Evolutionary conservation across 2,888 invertebrate genomes (phyloP).

Genomic region (Lissonota sp.): DNA sequence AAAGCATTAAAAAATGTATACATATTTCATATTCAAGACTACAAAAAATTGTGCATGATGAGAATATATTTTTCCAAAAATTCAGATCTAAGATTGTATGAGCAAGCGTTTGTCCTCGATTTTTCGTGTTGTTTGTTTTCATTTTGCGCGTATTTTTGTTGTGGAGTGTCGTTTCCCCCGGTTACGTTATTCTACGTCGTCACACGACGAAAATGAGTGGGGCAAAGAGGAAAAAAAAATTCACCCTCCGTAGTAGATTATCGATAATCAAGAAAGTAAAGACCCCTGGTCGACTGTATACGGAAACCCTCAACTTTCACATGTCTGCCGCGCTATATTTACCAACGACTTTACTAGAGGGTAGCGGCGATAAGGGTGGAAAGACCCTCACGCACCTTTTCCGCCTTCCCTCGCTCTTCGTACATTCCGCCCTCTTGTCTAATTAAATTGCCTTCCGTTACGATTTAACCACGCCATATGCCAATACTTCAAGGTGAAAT

Average conservation of each 20-base stretch:
- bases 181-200: constrained; percentile 24
- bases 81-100: too few species aligned
- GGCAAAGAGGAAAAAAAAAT: not conserved
- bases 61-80: too few species aligned
- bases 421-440: constrained; percentile 3
- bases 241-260: constrained; percentile 22
- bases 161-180: constrained; percentile 7
- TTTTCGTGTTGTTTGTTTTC: not conserved
- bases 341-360: not conserved
- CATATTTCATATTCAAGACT: too few species aligned
- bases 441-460: constrained; percentile 54
- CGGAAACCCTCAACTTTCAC: constrained; percentile 12
- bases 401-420: not conserved
- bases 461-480: constrained; percentile 32
- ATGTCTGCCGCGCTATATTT: constrained; percentile 7
- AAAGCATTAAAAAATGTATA: too few species aligned
- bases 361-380: constrained; percentile 18
- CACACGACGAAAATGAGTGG: constrained; percentile 23
- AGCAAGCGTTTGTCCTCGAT: not conserved
- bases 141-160: not conserved
- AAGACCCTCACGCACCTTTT: constrained; percentile 33
- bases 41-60: too few species aligned
- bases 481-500: not conserved
- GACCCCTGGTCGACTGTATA: constrained; percentile 32
- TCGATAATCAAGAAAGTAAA: constrained; percentile 52